phyloP scores from a whole-genome alignment of 2,113 vertebrate genomes.

The Tupaia chinensis region DNA sequence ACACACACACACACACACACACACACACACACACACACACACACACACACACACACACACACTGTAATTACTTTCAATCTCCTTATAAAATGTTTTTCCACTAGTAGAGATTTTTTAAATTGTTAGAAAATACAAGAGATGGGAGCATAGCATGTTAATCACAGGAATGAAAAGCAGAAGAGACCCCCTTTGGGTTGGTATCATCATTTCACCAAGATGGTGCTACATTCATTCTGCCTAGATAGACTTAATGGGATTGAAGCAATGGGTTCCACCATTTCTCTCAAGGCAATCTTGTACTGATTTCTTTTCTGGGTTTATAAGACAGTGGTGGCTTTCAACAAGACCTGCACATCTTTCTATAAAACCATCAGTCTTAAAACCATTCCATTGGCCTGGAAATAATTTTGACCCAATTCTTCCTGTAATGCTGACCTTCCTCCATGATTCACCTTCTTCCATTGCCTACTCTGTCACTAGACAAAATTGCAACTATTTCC shows the following conservation, averaged over 20 bases:
- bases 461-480: neutral
- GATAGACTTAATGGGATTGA: neutral
- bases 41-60: neutral
- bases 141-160: neutral
- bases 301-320: neutral
- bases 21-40: accelerated
- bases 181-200: neutral
- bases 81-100: constrained; percentile 62
- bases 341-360: neutral
- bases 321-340: neutral
- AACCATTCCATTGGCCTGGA: constrained; percentile 15
- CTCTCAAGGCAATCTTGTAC: neutral
- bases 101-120: constrained; percentile 49
- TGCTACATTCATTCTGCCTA: neutral
- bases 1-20: neutral
- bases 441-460: neutral
- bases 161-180: neutral
- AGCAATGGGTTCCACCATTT: neutral
- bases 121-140: constrained; percentile 52
- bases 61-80: constrained; percentile 72
- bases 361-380: constrained; percentile 20
- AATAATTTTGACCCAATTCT: neutral
- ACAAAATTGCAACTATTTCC: neutral
- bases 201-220: neutral
- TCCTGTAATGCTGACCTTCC: neutral